A percentile compares a stretch with the other conserved stretches of the same genome.
Evolutionary conservation across 2,888 invertebrate species (phyloP).

Genomic region (Troilus luridus): DNA sequence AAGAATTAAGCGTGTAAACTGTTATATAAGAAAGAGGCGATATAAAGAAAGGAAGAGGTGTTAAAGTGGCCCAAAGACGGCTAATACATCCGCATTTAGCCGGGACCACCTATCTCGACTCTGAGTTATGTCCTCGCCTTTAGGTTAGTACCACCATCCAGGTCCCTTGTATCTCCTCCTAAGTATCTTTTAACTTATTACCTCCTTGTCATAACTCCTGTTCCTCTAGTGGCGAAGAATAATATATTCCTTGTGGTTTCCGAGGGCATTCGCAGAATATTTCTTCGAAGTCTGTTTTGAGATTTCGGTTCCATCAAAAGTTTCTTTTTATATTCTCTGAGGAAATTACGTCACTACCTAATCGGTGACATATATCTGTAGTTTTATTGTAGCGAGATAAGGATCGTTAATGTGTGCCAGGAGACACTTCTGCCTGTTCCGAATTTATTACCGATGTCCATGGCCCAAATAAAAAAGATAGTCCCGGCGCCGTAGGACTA

Average conservation of each 20-base stretch:
- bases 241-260: background rate
- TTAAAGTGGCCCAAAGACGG: constrained; percentile 28
- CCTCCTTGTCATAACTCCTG: background rate
- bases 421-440: background rate
- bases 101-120: background rate
- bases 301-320: background rate
- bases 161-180: constrained; percentile 3
- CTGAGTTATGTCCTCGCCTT: constrained; percentile 6
- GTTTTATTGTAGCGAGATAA: background rate
- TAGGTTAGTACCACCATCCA: background rate
- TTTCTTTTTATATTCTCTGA: background rate
- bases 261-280: background rate
- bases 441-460: background rate
- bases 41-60: background rate
- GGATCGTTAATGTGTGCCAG: background rate
- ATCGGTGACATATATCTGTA: background rate
- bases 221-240: background rate
- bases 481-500: background rate
- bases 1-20: background rate
- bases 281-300: background rate
- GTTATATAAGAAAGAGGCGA: background rate
- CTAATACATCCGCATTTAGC: constrained; percentile 47
- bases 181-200: constrained; percentile 31
- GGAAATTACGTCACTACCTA: background rate
- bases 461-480: background rate